Evolutionary conservation across 2,797 vertebrate genomes (phyloP), one percentile per base, ranked within the genome.

Genomic region (Poliocrania exsul): DNA sequence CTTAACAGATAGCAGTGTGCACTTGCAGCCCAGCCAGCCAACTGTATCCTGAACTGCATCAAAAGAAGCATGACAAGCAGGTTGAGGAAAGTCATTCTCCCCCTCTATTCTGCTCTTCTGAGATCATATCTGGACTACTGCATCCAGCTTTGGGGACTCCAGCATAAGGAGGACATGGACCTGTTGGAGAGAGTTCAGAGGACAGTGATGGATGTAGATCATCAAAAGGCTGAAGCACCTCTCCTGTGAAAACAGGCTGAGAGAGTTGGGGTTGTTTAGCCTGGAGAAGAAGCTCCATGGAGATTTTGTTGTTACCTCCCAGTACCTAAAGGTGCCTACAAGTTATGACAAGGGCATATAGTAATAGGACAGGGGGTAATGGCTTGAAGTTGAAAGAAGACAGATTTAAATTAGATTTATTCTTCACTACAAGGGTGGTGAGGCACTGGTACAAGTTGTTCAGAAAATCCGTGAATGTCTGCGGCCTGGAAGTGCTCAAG

Each of bases 311-410:
- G 29, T 13, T 38, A 35, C 23, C 7, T 53, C 46, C 20, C 46
- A 40, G 15, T 28, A 53, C 28, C 8, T 26, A 77, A 53, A 70
- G 33, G 20, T 0, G 0, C 13, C 10, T 25, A 53, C 4, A 77
- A 25, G 13, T 37, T 49, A 29, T 44, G 28, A 37, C 10, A 71
- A 38, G 5, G 58, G 5, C 24, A 44, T 23, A 8, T 37, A 65
- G 51, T 51, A 40, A 13, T 26, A 71, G 31, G 53, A 49, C 2
- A 54, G 53, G 9, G 26, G 28, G 7, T 11, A 42, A 16, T 18
- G 25, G 7, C 14, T 71, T 60, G 47, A 75, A 71, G 16, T 11
- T 58, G 19, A 33, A 60, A 65, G 26, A 49, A 9, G 7, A 5
- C 49, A 49, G 16, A 37, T 71, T 65, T 60, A 29, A 14, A 71